These are phyloP conservation scores for Caenorhabditis macrosperma DNA, from an alignment of 2,888 invertebrate species.

Conservation along the genomic window DNA sequence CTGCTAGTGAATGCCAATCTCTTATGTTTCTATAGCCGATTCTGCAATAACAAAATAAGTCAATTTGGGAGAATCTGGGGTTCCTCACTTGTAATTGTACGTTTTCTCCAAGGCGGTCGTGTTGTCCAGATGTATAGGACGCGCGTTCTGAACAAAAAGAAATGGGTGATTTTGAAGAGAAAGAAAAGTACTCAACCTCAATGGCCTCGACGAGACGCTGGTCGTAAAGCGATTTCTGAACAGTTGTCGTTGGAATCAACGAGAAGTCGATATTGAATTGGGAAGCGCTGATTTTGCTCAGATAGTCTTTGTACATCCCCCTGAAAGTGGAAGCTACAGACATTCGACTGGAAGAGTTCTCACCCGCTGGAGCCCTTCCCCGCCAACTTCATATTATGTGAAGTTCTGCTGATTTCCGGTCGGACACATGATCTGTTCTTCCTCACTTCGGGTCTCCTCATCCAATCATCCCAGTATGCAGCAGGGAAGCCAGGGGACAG, in stretches of 20 bases:
- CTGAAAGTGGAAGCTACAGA: too few relatives aligned
- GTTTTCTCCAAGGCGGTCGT: slow-evolving; percentile 24
- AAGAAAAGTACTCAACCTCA: not conserved
- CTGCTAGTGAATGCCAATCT: slow-evolving; percentile 74
- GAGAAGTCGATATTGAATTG: slow-evolving; percentile 89
- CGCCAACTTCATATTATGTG: slow-evolving; percentile 85
- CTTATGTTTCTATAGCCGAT: slow-evolving; percentile 68
- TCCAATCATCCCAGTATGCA: slow-evolving; percentile 97
- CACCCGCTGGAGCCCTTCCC: slow-evolving; percentile 91
- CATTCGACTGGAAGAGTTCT: slow-evolving; percentile 74
- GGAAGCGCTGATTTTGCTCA: slow-evolving; percentile 72
- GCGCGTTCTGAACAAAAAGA: slow-evolving; percentile 35
- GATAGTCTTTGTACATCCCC: slow-evolving; percentile 76
- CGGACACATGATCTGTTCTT: slow-evolving; percentile 90
- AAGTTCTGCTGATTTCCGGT: slow-evolving; percentile 95
- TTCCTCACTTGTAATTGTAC: slow-evolving; percentile 58
- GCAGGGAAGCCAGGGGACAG: slow-evolving; percentile 92
- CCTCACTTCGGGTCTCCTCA: slow-evolving; percentile 92
- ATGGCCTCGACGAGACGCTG: slow-evolving; percentile 30
- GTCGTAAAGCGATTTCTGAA: slow-evolving; percentile 84
- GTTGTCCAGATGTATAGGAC: slow-evolving; percentile 25
- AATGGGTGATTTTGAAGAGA: too few relatives aligned
- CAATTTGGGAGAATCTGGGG: too few relatives aligned
- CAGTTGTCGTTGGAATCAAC: slow-evolving; percentile 89
- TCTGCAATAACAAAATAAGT: slow-evolving; percentile 42